Evolutionary conservation across 2,113 vertebrate genomes (phyloP), one percentile per base, ranked within the genome.

Genomic region (Callocephalon fimbriatum): DNA sequence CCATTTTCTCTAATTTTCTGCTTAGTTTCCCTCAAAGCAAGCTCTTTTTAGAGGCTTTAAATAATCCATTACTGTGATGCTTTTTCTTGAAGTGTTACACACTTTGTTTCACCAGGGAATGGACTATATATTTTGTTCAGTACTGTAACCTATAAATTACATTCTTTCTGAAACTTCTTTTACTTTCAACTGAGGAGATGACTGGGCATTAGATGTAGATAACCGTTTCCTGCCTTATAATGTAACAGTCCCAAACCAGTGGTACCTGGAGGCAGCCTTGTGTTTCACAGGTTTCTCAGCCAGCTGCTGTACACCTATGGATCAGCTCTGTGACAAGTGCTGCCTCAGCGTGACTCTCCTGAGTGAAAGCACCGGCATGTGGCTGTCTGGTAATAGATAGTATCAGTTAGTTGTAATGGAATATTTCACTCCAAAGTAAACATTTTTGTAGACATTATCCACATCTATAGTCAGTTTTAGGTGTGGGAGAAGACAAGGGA

Each of bases 1-100:
- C 90, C 76, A 95, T 95, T 96, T 97, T 95, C 67, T 93, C 79
- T 91, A 86, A 96, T 97, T 95, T 96, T 95, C 86, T 87, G 91
- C 90, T 90, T 91, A 68, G 54, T 92, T 93, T 91, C 65, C 82
- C 83, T 90, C 76, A 88, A 95, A 94, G 95, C n/a, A 76, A 38
- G 20, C 40, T 76, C 71, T 83, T 77, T 76, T 93, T 75, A 72
- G 21, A 86, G 83, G 37, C 84, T 95, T 92, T 92, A 94, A 95
- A 88, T 78, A 87, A 95, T 70, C 76, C 71, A 85, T 97, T 95
- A 76, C 66, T 44, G n/a, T 48, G 50, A 38, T 90, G 35, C 21
- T 58, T 80, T 88, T 78, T n/a, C 90, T 85, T 78, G 32, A 73
- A 48, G 25, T 45, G 15, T 77, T 89, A 40, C 1, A 15, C 61